Percentiles rank a stretch among this genome's conserved stretches.
Evolutionary conservation across 2,888 invertebrate genomes (phyloP).

Genomic region (Amphimallon solstitiale): DNA sequence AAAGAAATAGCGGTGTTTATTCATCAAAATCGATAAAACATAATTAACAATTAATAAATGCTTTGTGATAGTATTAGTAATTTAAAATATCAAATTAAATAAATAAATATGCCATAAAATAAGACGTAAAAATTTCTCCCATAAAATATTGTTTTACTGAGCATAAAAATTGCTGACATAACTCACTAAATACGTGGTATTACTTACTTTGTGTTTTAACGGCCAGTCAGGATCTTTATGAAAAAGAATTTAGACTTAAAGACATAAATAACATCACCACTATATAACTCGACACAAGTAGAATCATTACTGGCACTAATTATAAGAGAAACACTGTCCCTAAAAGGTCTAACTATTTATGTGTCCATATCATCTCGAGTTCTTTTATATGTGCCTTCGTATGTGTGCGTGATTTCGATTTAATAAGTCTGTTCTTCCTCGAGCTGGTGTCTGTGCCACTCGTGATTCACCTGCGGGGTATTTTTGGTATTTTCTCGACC

Average conservation of each 20-base stretch:
- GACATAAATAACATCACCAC: background rate
- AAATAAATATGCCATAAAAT: no score
- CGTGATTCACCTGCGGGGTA: slow-evolving; percentile 32
- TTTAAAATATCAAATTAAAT: no score
- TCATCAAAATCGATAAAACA: no score
- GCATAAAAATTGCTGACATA: no score
- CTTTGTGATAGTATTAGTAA: no score
- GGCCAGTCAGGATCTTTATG: no score
- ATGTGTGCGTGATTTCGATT: slow-evolving; percentile 32
- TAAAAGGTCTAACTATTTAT: slow-evolving; percentile 33
- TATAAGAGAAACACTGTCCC: slow-evolving; percentile 26
- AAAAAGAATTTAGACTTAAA: background rate
- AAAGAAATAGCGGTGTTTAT: no score
- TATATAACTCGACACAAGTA: slow-evolving; percentile 19
- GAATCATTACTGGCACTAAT: slow-evolving; percentile 23
- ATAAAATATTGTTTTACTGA: no score
- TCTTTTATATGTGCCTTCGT: slow-evolving; percentile 2
- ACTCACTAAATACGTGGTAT: no score
- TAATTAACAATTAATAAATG: no score
- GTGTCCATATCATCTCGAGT: background rate
- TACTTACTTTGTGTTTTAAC: no score
- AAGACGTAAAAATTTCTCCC: no score
- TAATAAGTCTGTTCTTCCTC: slow-evolving; percentile 28
- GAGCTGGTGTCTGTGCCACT: slow-evolving; percentile 3
- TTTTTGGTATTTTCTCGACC: slow-evolving; percentile 30